Conservation (phyloP, 2,888 invertebrate genomes). For the Neria commutata region DNA sequence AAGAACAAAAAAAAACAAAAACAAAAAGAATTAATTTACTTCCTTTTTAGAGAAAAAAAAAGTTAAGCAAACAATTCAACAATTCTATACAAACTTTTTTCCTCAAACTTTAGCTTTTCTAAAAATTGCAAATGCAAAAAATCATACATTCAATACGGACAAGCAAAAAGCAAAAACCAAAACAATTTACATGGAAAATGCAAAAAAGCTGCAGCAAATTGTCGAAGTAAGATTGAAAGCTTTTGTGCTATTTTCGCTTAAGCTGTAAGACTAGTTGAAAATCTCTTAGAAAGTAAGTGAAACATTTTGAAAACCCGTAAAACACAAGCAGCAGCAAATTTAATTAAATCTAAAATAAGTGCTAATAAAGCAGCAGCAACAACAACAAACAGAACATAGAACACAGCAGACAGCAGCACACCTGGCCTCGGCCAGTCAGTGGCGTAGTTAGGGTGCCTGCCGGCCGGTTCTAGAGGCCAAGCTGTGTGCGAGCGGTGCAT, state of each 20-base stretch:
- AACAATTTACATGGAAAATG: conserved; percentile 33
- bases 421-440: conserved; percentile 5
- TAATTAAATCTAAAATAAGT: conserved; percentile 26
- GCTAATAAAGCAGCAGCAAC: too few relatives aligned
- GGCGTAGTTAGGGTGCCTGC: too few relatives aligned
- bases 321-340: conserved; percentile 16
- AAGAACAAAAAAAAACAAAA: conserved; percentile 9
- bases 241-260: conserved; percentile 54
- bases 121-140: too few relatives aligned
- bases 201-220: conserved; percentile 30
- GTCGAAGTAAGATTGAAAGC: conserved; percentile 37
- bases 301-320: conserved; percentile 35
- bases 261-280: conserved; percentile 53
- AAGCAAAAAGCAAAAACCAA: too few relatives aligned
- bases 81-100: too few relatives aligned
- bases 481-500: too few relatives aligned
- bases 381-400: conserved; percentile 27
- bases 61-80: conserved; percentile 53
- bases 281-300: conserved; percentile 31
- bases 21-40: conserved; percentile 16
- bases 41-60: conserved; percentile 39
- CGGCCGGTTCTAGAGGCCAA: too few relatives aligned
- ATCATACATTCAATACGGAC: too few relatives aligned
- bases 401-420: conserved; percentile 19
- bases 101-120: too few relatives aligned